Evolutionary conservation across 64 coral and sea anemone species (phyloP), one percentile per base, ranked within the genome.

Genomic region (Stichodactyla helianthus): DNA sequence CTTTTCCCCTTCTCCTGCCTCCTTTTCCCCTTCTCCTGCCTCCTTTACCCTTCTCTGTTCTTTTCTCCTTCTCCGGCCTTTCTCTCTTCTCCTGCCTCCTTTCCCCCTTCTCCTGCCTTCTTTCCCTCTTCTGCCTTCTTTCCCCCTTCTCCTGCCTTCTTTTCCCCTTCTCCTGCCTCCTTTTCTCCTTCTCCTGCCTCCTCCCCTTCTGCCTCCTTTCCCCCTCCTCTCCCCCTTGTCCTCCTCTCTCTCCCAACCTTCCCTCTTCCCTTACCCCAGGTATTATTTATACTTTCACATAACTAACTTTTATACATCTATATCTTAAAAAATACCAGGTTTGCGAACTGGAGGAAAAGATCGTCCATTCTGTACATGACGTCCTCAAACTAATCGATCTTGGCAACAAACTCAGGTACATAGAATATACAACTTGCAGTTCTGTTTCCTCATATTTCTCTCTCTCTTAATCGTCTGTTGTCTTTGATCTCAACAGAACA

Each of bases 311-410:
- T 44, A 17, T 60, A 60, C 59, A 60, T n/a, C 22, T 65, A 63
- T 19, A 18, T 6, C 19, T 63, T 13, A 19, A 63, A 15, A 12
- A 18, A n/a, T 71, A 9, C 20, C 19, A 98, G 96, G 93, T 98
- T 58, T 98, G 97, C 88, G 93, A 99, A 22, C 54, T 99, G 54
- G 87, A 99, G 71, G 97, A 99, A 93, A 95, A 77, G 51, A 87
- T 99, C 82, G 93, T 99, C 17, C 85, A 93, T 77, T 87, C 93
- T 13, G 97, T 99, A 4, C 88, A 92, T 50, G 97, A 99, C 53
- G 93, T 94, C 18, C 54, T 99, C 44, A 99, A 99, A 54, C 64
- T 99, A 10, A 99, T 99, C 77, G 97, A 99, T 61, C 86, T 99
- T 51, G 97, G 97, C 59, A 99, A 91, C 83, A 93, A 93, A 91